These are phyloP conservation scores for Hecatera dysodea DNA, from an alignment of 2,888 invertebrate species.

Conservation along the genomic window DNA sequence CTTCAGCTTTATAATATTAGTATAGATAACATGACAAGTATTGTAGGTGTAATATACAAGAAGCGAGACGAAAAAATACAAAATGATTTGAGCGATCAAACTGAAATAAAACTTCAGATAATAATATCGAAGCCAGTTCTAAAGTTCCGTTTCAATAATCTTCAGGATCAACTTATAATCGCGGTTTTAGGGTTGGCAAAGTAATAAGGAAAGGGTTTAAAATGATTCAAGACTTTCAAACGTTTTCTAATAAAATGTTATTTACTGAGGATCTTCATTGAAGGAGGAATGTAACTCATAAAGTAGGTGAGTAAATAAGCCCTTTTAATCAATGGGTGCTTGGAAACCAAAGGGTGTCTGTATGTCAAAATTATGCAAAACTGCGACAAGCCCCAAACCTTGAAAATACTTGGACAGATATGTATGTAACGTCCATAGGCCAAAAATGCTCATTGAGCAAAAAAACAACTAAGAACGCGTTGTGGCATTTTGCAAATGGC, in stretches of 20 bases:
- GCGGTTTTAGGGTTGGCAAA: conserved; percentile 26
- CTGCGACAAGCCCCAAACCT: background rate
- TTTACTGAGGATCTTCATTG: conserved; percentile 19
- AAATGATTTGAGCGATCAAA: conserved; percentile 10
- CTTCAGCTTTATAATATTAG: too few species aligned
- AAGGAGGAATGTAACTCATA: background rate
- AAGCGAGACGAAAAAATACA: background rate
- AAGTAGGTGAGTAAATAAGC: background rate
- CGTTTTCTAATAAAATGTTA: conserved; percentile 23
- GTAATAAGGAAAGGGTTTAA: conserved; percentile 36
- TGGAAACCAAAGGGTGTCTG: background rate
- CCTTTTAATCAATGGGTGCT: background rate
- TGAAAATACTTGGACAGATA: too few species aligned
- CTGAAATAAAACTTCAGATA: conserved; percentile 26
- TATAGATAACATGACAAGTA: too few species aligned
- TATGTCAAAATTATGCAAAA: background rate
- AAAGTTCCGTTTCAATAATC: conserved; percentile 49
- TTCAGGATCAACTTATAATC: conserved; percentile 38
- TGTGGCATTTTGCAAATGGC: too few species aligned
- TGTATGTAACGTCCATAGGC: too few species aligned
- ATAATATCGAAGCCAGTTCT: conserved; percentile 27
- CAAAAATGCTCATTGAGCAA: too few species aligned
- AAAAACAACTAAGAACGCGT: too few species aligned
- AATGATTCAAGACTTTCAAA: conserved; percentile 31
- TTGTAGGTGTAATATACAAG: background rate